Base-by-base conservation (phyloP, 2,113 vertebrate genomes). In the Rostratula benghalensis region DNA sequence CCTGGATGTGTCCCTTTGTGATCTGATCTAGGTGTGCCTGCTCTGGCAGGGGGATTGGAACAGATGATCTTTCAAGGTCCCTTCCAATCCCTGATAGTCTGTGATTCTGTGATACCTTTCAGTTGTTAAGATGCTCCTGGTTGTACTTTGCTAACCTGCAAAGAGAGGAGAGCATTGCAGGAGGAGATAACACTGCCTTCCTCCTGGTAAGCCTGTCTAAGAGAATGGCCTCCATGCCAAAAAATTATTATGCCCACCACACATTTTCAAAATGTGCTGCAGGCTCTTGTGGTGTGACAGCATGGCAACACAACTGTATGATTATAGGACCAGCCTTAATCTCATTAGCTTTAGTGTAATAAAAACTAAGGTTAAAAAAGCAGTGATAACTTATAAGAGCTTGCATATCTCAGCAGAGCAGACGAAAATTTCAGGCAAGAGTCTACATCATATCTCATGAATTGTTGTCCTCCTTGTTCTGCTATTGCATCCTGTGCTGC, bases 191-290 rank as follows among this genome's bases (percentile, higher is more conserved):
- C 16, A 54, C 9, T 30, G 41, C 23, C 13, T 5, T 59, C 51
- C n/a, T 30, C 64, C 51, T 37, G 39, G 28, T 14, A 64, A 59
- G 19, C 17, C 7, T n/a, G 12, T 68, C 48, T 17, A 50, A 45
- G 14, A 56, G 9, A 67, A 78, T 7, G 18, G 41, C 45, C 27
- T 33, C 50, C 46, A 7, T 18, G 21, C 13, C 25, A 60, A 61
- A 87, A 67, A 50, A 43, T 3, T 59, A 13, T 41, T 43, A 13
- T 45, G 23, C 18, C 59, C 46, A 31, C n/a, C 2, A 1, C 3
- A 0, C 22, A 7, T 10, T n/a, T n/a, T 35, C 50, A 31, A 73
- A 78, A 50, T 14, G 13, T 1, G 0, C 30, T 31, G 37, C n/a
- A n/a, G n/a, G 28, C 9, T 77, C 3, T 30, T n/a, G 14, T 30